Evolutionary conservation across 2,113 vertebrate species (phyloP).

Genomic region (Myotis yumanensis): DNA sequence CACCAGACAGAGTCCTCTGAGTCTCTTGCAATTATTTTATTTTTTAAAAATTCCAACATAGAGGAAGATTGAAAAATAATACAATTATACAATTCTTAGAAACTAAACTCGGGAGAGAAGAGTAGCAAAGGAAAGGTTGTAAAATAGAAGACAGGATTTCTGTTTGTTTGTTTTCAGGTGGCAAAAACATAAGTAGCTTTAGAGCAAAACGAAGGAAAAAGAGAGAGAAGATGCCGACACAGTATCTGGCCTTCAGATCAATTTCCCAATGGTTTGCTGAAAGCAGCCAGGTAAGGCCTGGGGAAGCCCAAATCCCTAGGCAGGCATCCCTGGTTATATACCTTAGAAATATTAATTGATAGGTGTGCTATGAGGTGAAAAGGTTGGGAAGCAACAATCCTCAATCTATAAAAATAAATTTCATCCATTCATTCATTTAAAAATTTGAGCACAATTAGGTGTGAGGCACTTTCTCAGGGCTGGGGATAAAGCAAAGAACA

Average conservation of each 20-base stretch:
- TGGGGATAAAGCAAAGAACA: not conserved
- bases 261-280: not conserved
- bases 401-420: conserved; percentile 7
- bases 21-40: not conserved
- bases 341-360: not conserved
- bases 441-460: not conserved
- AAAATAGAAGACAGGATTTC: not conserved
- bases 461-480: not conserved
- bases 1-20: not conserved
- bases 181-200: not conserved
- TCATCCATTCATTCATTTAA: conserved; percentile 7
- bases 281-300: not conserved
- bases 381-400: not conserved
- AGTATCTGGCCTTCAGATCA: not conserved
- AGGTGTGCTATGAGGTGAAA: not conserved
- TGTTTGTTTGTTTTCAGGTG: not conserved
- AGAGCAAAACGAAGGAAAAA: not conserved
- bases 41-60: not conserved
- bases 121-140: not conserved
- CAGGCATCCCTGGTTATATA: not conserved
- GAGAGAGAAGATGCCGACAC: not conserved
- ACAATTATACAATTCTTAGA: not conserved
- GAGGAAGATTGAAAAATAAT: not conserved
- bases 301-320: not conserved
- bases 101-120: not conserved